These are phyloP conservation scores for Lonchura striata DNA, from an alignment of 2,113 vertebrate genomes.

Conservation along the genomic window DNA sequence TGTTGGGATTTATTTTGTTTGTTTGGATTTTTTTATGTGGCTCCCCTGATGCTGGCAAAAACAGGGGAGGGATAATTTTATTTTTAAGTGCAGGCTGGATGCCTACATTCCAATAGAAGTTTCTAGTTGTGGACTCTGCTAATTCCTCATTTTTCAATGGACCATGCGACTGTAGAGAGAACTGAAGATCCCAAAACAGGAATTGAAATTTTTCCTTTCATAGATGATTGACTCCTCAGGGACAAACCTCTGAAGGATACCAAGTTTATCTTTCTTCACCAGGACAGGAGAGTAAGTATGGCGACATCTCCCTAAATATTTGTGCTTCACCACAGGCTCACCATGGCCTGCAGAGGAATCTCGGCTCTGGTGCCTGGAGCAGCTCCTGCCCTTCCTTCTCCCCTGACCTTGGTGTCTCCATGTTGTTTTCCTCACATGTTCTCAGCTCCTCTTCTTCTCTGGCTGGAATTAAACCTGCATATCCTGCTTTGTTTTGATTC, in stretches of 20 bases:
- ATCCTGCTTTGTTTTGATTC: not conserved
- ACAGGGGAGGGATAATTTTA: rapidly evolving
- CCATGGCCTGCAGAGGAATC: not conserved
- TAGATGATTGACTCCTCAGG: not conserved
- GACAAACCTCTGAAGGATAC: not conserved
- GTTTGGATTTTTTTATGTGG: not conserved
- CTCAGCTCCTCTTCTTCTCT: not conserved
- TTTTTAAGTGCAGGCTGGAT: not conserved
- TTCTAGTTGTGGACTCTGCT: not conserved
- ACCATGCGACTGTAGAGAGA: not conserved
- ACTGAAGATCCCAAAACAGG: not conserved
- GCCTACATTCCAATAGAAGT: not conserved
- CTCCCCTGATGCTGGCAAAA: not conserved
- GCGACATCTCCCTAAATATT: not conserved
- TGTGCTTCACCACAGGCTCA: too few species aligned
- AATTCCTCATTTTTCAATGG: not conserved
- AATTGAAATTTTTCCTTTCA: not conserved
- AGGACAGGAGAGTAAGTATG: not conserved
- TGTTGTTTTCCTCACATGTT: not conserved
- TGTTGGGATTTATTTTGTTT: not conserved
- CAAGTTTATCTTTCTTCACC: not conserved
- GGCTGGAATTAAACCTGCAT: not conserved
- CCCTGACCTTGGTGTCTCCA: not conserved
- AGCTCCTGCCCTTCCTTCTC: not conserved
- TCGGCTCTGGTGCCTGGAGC: rapidly evolving